Base-by-base conservation (phyloP, 2,888 invertebrate genomes). In the Caenorhabditis sp. region DNA sequence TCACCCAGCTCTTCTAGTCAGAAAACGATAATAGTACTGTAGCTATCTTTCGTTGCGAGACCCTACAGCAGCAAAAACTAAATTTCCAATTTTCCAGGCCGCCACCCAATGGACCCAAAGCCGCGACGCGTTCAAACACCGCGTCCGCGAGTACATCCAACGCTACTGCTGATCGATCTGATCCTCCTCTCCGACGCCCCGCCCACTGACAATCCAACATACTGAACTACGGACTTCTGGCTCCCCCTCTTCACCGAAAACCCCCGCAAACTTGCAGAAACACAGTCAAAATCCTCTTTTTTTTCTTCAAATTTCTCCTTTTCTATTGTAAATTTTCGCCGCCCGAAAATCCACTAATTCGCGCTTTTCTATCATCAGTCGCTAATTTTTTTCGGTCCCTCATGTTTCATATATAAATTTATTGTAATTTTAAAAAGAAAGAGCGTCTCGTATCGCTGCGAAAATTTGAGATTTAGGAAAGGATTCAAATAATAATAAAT, bases 141-240 rank as follows among this genome's bases (percentile, higher is more conserved):
- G 82, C 22, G 88, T 70, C 47, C 71, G 80, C 37, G 87, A 88
- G 22, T 88, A 88, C 70, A 88, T 88, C 22, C 44, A 62, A 4
- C 60, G 80, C 20, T 87, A 86, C 68, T 85, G 85, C 71, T 71
- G 32, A 28, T 50, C 47, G 32, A 28, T 50, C 47, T 18, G 40
- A 18, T 58, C 47, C 32, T 32, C n/a, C n/a, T n/a, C n/a, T n/a
- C n/a, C n/a, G n/a, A n/a, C n/a, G n/a, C n/a, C n/a, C n/a, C n/a
- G n/a, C n/a, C n/a, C n/a, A n/a, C n/a, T n/a, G n/a, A n/a, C n/a
- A n/a, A n/a, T n/a, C n/a, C n/a, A n/a, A n/a, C n/a, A n/a, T n/a
- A n/a, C n/a, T n/a, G n/a, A n/a, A n/a, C n/a, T n/a, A n/a, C n/a
- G n/a, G n/a, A n/a, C n/a, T n/a, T n/a, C n/a, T n/a, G n/a, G n/a